phyloP scores from a whole-genome alignment of 35 echinoderm and acorn worm genomes.

The Apostichopus californicus region DNA sequence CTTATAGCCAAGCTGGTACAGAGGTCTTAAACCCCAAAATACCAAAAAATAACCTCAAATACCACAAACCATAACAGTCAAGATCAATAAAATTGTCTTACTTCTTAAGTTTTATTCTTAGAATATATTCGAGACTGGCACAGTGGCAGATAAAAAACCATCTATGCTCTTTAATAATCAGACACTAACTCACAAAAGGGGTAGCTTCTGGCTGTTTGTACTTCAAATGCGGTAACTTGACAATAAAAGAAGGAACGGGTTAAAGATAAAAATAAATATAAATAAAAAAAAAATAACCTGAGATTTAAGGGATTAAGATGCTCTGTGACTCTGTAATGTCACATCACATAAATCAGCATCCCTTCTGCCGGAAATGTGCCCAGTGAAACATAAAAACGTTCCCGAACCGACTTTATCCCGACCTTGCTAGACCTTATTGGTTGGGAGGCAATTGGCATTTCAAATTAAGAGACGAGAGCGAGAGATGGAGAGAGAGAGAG shows the following conservation, averaged over 20 bases:
- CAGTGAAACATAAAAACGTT: constrained; percentile 40
- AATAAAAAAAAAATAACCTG: background rate
- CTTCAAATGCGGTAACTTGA: background rate
- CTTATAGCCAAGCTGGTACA: background rate
- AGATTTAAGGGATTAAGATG: constrained; percentile 4
- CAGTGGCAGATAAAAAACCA: too few relatives aligned
- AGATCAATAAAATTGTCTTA: background rate
- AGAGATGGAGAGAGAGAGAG: background rate
- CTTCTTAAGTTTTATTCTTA: background rate
- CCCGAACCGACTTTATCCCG: background rate
- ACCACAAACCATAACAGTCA: background rate
- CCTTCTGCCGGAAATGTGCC: constrained; percentile 24
- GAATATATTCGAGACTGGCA: background rate
- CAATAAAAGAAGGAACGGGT: background rate
- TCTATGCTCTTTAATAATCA: background rate
- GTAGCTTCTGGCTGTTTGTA: constrained; percentile 20
- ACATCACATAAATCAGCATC: constrained; percentile 29
- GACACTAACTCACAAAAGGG: background rate
- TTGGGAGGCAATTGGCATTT: constrained; percentile 30
- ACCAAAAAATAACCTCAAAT: background rate
- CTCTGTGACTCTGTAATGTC: constrained; percentile 27
- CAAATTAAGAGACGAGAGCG: background rate
- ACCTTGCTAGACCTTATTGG: constrained; percentile 11
- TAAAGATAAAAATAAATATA: background rate
- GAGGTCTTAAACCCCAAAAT: background rate